These are phyloP conservation scores for Zaprionus ghesquierei DNA, from an alignment of 1,140 invertebrate genomes.

Conservation along the genomic window DNA sequence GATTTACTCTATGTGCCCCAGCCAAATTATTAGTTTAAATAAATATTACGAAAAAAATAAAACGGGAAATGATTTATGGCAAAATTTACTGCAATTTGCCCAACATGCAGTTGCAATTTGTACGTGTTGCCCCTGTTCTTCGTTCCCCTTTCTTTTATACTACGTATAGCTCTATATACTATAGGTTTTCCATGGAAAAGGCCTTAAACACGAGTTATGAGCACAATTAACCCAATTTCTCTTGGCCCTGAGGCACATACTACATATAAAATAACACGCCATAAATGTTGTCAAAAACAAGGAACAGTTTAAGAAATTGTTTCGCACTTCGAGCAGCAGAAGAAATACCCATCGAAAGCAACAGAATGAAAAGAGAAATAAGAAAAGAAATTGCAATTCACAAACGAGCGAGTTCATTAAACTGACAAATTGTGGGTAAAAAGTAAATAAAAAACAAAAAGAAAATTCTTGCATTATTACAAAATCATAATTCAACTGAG, in stretches of 20 bases:
- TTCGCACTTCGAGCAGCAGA: slow-evolving; percentile 36
- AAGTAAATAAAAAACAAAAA: neutral
- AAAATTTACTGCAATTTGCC: slow-evolving; percentile 29
- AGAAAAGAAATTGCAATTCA: slow-evolving; percentile 36
- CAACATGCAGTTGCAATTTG: slow-evolving; percentile 70
- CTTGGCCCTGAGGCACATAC: slow-evolving; percentile 60
- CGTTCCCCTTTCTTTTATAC: neutral
- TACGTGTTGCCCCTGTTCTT: slow-evolving; percentile 11
- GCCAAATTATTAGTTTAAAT: slow-evolving; percentile 19
- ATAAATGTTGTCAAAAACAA: slow-evolving; percentile 42
- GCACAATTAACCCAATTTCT: slow-evolving; percentile 73
- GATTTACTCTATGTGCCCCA: slow-evolving; percentile 19
- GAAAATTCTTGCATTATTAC: neutral
- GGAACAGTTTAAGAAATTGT: slow-evolving; percentile 48
- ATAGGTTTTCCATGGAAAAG: slow-evolving; percentile 52
- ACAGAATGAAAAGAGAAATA: neutral
- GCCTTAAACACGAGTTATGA: slow-evolving; percentile 74
- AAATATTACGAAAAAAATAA: slow-evolving; percentile 13
- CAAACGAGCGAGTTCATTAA: slow-evolving; percentile 57
- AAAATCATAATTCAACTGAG: neutral
- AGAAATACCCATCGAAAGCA: slow-evolving; percentile 2
- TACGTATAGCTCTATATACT: neutral
- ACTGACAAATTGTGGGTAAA: slow-evolving; percentile 33
- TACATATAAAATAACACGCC: slow-evolving; percentile 54
- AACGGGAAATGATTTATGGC: slow-evolving; percentile 55